Evolutionary conservation across 2,113 vertebrate genomes (phyloP), one percentile per base, ranked within the genome.

Genomic region (Colistium nudipinnis): DNA sequence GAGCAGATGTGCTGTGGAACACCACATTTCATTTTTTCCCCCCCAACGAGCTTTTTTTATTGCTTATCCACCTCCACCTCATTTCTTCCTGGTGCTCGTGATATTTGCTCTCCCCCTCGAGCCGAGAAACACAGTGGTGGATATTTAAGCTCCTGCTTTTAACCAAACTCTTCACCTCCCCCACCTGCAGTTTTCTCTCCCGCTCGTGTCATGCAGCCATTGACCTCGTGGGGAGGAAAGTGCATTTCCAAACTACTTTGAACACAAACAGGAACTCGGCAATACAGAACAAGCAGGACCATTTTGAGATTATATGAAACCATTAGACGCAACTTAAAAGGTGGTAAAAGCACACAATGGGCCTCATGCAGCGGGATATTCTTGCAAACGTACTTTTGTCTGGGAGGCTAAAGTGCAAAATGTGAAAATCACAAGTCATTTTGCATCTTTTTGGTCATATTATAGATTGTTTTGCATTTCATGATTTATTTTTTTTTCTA

Each of bases 91-190:
- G 20, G 39, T 28, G 11, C 5, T 48, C 41, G 24, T 22, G 47
- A 43, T 60, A 39, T 62, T 48, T 62, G 22, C 16, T 2, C 31
- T 82, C 43, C 44, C 55, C 43, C 53, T 51, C 36, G 27, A 47
- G 61, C 53, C 14, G 17, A 13, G 55, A 66, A 44, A 70, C 66
- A 74, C 33, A 56, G 19, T 13, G 7, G 17, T 24, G 8, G 13
- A 65, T 3, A 39, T n/a, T n/a, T n/a, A n/a, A n/a, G 16, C 35
- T 52, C 22, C 48, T 44, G 25, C 17, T 31, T 62, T 49, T 43
- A 66, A 60, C 30, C 20, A 48, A 60, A 55, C 16, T 45, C 36
- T 48, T 28, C 4, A 24, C 9, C 22, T 4, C n/a, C 22, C 6
- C n/a, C n/a, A 60, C 12, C 19, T 36, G 12, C 25, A 2, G 17